Percentiles rank a stretch among this genome's conserved stretches.
Conservation (phyloP, 2,113 vertebrate species). For the Pontoporia blainvillei region DNA sequence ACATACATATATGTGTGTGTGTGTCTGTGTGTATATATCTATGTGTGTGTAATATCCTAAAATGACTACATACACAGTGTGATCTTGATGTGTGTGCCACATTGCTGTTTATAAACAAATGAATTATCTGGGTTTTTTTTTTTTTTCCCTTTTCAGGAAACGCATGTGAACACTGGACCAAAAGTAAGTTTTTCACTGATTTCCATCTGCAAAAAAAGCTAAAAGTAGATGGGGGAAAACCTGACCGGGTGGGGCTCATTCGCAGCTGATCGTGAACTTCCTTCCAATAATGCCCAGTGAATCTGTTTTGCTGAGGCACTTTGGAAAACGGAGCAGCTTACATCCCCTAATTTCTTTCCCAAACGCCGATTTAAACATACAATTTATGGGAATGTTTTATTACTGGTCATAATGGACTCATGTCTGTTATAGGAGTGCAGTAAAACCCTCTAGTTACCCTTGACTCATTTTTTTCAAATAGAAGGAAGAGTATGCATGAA, state of each 20-base stretch:
- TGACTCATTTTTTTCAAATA: constrained; percentile 26
- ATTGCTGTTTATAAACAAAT: neutral
- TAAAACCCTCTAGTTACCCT: neutral
- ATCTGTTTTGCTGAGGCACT: neutral
- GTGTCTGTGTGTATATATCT: neutral
- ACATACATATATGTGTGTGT: neutral
- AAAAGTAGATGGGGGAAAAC: neutral
- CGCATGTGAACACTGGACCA: neutral
- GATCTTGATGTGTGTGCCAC: neutral
- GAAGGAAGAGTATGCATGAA: neutral
- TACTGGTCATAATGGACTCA: neutral
- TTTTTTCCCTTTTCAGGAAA: constrained; percentile 37
- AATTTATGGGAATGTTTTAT: neutral
- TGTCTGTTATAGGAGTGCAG: neutral
- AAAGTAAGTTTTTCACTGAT: neutral
- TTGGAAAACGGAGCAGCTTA: neutral
- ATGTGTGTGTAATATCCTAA: neutral
- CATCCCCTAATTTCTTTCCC: neutral
- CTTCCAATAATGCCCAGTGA: neutral
- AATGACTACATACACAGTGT: neutral
- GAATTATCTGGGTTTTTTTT: neutral
- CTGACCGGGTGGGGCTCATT: neutral
- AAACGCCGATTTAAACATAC: neutral
- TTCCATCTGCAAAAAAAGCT: neutral
- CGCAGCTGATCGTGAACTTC: neutral